These are phyloP conservation scores for Colinus virginianus DNA, from an alignment of 2,113 vertebrate species.

Conservation along the genomic window DNA sequence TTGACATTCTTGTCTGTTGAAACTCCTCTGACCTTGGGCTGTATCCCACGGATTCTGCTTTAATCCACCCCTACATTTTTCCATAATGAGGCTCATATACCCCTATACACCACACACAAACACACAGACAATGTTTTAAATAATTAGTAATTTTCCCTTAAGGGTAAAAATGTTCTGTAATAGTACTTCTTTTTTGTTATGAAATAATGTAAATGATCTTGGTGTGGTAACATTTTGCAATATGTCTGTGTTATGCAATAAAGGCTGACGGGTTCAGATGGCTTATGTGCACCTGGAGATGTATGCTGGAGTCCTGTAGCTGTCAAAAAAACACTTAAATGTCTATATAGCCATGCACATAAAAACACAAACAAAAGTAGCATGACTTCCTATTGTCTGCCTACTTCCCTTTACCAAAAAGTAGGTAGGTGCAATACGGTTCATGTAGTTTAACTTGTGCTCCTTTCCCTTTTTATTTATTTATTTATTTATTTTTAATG, in stretches of 20 bases:
- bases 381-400: neutral
- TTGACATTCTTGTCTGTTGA: constrained; percentile 34
- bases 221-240: constrained; percentile 61
- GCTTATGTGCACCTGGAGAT: constrained; percentile 32
- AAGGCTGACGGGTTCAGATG: constrained; percentile 3
- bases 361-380: neutral
- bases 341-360: neutral
- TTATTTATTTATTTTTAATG: neutral
- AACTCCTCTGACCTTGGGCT: constrained; percentile 31
- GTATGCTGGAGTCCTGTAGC: neutral
- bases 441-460: neutral
- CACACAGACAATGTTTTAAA: constrained; percentile 25
- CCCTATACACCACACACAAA: neutral
- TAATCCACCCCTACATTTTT: constrained; percentile 40
- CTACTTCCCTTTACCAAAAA: neutral
- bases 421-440: neutral
- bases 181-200: constrained; percentile 65
- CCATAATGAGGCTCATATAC: constrained; percentile 27
- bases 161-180: constrained; percentile 59
- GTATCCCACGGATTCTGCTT: constrained; percentile 37
- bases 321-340: constrained; percentile 9
- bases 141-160: constrained; percentile 46
- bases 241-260: constrained; percentile 45
- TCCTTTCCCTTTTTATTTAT: neutral
- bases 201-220: constrained; percentile 60